These are phyloP conservation scores for Syncerus caffer DNA, from an alignment of 2,797 vertebrate species.

Conservation along the genomic window DNA sequence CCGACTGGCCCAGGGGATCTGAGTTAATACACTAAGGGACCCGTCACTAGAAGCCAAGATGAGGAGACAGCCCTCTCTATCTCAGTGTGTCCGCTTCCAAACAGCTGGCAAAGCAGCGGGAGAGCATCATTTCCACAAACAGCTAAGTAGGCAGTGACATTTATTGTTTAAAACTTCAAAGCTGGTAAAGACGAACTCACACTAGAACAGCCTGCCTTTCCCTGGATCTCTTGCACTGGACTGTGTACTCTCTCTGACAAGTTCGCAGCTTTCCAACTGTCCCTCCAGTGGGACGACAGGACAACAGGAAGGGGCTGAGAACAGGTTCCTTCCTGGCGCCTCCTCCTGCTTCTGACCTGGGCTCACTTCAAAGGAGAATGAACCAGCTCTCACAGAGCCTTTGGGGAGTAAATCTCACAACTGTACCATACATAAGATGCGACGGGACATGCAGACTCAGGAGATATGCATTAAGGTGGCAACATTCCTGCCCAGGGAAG, in stretches of 20 bases:
- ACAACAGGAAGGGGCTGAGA: neutral
- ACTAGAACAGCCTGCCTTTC: neutral
- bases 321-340: neutral
- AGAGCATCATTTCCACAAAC: slow-evolving; percentile 20
- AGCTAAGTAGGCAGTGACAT: slow-evolving; percentile 13
- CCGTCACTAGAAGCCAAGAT: neutral
- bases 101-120: neutral
- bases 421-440: neutral
- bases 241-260: neutral
- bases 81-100: neutral
- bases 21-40: neutral
- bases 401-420: neutral
- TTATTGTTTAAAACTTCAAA: slow-evolving; percentile 43
- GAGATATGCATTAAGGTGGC: neutral
- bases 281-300: neutral
- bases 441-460: neutral
- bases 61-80: neutral
- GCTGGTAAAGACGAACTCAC: neutral
- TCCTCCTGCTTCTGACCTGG: neutral
- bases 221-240: neutral
- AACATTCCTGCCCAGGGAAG: neutral
- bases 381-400: neutral
- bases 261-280: neutral
- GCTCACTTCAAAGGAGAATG: slow-evolving; percentile 19
- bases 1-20: neutral